Percentiles rank a stretch among this genome's conserved stretches.
Conservation (phyloP, 2,888 invertebrate genomes). For the Neelides folsomi region DNA sequence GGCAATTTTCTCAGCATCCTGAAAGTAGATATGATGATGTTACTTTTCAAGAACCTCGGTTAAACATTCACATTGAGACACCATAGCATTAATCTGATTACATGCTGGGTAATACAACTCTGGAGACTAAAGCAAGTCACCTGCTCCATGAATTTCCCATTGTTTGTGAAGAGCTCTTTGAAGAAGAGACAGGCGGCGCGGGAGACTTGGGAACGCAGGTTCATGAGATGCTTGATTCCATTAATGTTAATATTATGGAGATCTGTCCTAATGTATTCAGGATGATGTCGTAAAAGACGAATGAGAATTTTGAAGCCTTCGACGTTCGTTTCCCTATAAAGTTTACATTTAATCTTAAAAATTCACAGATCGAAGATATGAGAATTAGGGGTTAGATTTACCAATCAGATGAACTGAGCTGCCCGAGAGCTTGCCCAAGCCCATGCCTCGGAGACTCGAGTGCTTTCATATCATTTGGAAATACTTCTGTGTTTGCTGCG, state of each 20-base stretch:
- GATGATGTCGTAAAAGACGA: slow-evolving; percentile 53
- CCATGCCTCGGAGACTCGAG: slow-evolving; percentile 53
- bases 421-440: slow-evolving; percentile 48
- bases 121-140: slow-evolving; percentile 39
- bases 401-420: slow-evolving; percentile 61
- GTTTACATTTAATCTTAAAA: neutral
- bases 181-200: slow-evolving; percentile 72
- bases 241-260: slow-evolving; percentile 54
- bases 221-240: slow-evolving; percentile 64
- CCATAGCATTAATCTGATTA: neutral
- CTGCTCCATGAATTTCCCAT: slow-evolving; percentile 45
- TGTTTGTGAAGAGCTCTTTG: slow-evolving; percentile 56
- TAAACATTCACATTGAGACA: too few relatives aligned
- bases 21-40: slow-evolving; percentile 1
- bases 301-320: slow-evolving; percentile 56
- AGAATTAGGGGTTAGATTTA: slow-evolving; percentile 26
- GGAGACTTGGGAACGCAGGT: slow-evolving; percentile 83
- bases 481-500: slow-evolving; percentile 20
- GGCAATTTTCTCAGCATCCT: slow-evolving; percentile 73
- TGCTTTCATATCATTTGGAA: slow-evolving; percentile 39
- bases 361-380: neutral
- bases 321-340: slow-evolving; percentile 55
- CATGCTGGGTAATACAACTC: neutral
- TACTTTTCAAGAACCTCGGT: neutral
- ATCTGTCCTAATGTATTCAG: slow-evolving; percentile 49